Evolutionary conservation across 2,113 vertebrate species (phyloP).

Genomic region (Ictidomys tridecemlineatus): DNA sequence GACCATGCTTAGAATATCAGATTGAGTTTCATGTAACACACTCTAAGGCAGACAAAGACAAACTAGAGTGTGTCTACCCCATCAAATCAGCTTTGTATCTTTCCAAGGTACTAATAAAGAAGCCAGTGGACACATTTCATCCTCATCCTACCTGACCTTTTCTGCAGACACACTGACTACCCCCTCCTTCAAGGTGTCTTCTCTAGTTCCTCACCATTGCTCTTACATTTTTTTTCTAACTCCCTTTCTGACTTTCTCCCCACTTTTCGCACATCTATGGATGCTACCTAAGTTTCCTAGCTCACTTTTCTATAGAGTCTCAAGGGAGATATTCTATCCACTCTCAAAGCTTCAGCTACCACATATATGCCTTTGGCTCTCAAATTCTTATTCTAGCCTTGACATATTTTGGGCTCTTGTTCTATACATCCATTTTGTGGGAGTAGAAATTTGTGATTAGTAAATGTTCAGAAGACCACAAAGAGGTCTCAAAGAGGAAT

Average conservation of each 20-base stretch:
- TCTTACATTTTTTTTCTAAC: not conserved
- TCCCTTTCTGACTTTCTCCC: not conserved
- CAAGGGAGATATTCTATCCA: not conserved
- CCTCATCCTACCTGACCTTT: not conserved
- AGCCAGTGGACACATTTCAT: not conserved
- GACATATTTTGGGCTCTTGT: not conserved
- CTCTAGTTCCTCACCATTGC: not conserved
- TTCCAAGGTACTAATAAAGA: not conserved
- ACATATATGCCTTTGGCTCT: not conserved
- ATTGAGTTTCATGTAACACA: not conserved
- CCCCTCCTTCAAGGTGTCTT: not conserved
- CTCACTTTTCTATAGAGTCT: not conserved
- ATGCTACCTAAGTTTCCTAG: not conserved
- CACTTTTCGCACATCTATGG: not conserved
- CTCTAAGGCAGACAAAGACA: not conserved
- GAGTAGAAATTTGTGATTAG: not conserved
- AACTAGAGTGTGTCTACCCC: not conserved
- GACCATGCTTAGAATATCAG: not conserved
- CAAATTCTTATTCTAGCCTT: not conserved
- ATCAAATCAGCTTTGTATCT: not conserved
- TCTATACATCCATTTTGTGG: not conserved
- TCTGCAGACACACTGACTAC: not conserved
- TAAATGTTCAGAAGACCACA: slow-evolving; percentile 27
- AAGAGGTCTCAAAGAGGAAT: not conserved
- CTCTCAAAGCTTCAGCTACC: not conserved